phyloP scores from a whole-genome alignment of 2,797 vertebrate species.

The Urophycis tenuis region DNA sequence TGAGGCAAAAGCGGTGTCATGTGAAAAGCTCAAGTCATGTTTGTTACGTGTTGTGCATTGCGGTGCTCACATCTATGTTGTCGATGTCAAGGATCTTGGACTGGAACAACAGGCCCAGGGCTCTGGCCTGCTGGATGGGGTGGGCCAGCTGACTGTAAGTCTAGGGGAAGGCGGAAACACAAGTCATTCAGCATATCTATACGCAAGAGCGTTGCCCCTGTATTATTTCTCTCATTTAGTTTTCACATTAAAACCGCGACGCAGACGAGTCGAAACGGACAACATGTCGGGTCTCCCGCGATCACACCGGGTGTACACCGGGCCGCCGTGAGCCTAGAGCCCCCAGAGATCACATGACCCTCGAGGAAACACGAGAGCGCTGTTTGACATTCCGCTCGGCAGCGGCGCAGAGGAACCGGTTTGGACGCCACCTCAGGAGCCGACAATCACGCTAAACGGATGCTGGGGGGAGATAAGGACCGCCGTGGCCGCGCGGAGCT shows the following conservation, averaged over 20 bases:
- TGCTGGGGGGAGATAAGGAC: too few relatives aligned
- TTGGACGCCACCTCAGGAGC: too few relatives aligned
- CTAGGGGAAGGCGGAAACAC: conserved; percentile 55
- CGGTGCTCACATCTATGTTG: conserved; percentile 83
- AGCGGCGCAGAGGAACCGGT: too few relatives aligned
- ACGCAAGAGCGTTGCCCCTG: background rate
- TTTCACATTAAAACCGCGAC: background rate
- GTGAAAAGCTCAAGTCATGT: background rate
- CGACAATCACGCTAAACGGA: too few relatives aligned
- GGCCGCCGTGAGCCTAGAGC: too few relatives aligned
- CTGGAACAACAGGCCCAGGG: conserved; percentile 82
- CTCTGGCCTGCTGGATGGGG: conserved; percentile 85
- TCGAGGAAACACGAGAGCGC: too few relatives aligned
- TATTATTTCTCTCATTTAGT: background rate
- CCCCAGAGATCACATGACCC: too few relatives aligned
- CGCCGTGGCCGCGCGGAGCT: too few relatives aligned
- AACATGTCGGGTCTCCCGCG: too few relatives aligned
- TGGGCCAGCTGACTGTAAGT: conserved; percentile 89
- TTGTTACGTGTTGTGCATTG: background rate
- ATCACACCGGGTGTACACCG: too few relatives aligned
- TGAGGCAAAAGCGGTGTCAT: background rate
- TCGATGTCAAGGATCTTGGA: conserved; percentile 87
- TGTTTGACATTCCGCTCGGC: too few relatives aligned
- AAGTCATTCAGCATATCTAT: background rate
- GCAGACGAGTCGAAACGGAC: too few relatives aligned